These are phyloP conservation scores for Vanacampus margaritifer DNA, from an alignment of 2,113 vertebrate genomes.

Conservation along the genomic window DNA sequence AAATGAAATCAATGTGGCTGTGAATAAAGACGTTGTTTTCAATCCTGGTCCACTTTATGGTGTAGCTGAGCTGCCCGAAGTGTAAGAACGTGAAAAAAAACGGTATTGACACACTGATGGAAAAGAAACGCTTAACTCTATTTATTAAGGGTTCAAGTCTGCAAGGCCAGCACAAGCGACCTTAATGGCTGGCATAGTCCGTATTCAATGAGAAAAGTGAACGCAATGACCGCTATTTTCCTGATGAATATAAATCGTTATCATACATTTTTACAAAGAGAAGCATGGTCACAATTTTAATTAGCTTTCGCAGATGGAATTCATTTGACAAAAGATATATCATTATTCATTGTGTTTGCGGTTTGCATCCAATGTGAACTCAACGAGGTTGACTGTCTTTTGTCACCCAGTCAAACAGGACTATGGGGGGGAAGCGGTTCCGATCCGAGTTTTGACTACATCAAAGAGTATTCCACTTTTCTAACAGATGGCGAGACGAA, in stretches of 20 bases:
- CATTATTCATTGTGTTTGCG: not conserved
- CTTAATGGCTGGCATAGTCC: constrained; percentile 1
- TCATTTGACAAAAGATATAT: not conserved
- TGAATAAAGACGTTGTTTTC: constrained; percentile 32
- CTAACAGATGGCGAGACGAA: constrained; percentile 37
- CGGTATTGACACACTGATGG: too few species aligned
- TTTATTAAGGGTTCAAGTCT: constrained; percentile 22
- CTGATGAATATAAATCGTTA: not conserved
- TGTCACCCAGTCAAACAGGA: constrained; percentile 9
- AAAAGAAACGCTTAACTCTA: too few species aligned
- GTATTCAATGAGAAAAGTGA: not conserved
- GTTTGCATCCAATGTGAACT: not conserved
- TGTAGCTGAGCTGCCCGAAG: not conserved
- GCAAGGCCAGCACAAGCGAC: constrained; percentile 22
- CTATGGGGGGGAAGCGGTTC: constrained; percentile 8
- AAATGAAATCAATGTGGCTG: constrained; percentile 46
- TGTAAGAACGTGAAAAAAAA: not conserved
- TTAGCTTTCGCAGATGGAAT: not conserved
- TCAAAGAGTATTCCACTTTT: constrained; percentile 26
- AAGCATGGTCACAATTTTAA: not conserved
- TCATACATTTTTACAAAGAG: not conserved
- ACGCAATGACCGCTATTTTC: not conserved
- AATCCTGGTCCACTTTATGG: too few species aligned
- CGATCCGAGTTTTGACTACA: constrained; percentile 14
- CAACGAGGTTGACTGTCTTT: not conserved